Conservation (phyloP, 2,113 vertebrate species). For the Ictidomys tridecemlineatus region DNA sequence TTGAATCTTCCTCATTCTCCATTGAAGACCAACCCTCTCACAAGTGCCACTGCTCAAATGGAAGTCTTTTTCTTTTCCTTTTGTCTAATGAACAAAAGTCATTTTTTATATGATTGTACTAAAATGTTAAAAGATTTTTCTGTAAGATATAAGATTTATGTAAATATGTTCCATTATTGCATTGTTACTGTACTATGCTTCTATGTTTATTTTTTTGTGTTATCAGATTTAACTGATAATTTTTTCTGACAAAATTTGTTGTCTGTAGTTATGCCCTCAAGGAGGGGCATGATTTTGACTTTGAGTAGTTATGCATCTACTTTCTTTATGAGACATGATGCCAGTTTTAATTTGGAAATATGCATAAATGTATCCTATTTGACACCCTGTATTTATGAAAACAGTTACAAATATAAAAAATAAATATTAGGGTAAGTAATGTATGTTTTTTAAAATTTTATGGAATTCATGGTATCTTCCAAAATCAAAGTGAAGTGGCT, state of each 20-base stretch:
- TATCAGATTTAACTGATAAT: neutral
- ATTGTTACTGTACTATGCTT: neutral
- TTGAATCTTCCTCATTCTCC: neutral
- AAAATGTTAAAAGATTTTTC: neutral
- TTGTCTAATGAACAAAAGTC: neutral
- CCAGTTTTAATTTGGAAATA: neutral
- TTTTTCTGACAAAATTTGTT: neutral
- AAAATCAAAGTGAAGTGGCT: neutral
- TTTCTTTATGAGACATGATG: neutral
- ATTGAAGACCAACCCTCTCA: fast-evolving
- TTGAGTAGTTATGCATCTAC: fast-evolving
- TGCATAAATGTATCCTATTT: neutral
- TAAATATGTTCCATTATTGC: neutral
- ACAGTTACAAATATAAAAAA: neutral
- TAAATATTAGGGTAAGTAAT: neutral
- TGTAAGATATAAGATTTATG: neutral
- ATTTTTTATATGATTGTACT: neutral
- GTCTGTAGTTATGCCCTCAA: neutral
- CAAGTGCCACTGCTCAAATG: neutral
- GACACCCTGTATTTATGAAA: neutral
- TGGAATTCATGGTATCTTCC: neutral
- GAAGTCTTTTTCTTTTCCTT: neutral
- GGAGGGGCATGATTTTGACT: neutral
- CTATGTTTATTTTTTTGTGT: neutral
- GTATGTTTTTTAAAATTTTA: neutral